phyloP scores from a whole-genome alignment of 2,113 vertebrate species.

The Crocuta crocuta region DNA sequence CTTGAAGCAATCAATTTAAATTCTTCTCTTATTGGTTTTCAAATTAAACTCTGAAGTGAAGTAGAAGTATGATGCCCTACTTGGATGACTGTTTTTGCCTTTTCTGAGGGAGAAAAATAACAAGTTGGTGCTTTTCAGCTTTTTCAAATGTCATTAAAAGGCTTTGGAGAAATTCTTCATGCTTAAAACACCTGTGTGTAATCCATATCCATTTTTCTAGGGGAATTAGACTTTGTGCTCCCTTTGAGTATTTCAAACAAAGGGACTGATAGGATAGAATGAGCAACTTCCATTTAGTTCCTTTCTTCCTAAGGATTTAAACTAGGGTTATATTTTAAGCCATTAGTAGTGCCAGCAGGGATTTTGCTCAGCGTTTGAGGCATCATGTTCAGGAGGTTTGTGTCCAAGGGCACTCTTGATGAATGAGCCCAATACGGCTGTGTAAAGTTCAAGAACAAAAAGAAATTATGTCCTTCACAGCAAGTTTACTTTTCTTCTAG shows the following conservation, averaged over 20 bases:
- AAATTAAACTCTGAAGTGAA: conserved; percentile 77
- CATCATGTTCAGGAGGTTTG: background rate
- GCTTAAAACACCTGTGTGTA: conserved; percentile 48
- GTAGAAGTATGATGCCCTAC: conserved; percentile 38
- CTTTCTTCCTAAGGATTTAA: background rate
- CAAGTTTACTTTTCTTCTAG: conserved; percentile 79
- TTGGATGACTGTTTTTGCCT: conserved; percentile 54
- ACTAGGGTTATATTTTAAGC: background rate
- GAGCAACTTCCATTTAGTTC: background rate
- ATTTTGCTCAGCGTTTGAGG: conserved; percentile 50
- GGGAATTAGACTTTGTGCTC: background rate
- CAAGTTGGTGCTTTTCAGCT: conserved; percentile 54
- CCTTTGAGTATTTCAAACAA: background rate
- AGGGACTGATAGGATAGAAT: conserved; percentile 22
- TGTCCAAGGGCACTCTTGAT: conserved; percentile 1
- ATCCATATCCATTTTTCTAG: background rate
- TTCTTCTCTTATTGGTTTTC: conserved; percentile 80
- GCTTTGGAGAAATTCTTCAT: conserved; percentile 45
- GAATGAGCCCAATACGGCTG: conserved; percentile 5
- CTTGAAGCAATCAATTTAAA: conserved; percentile 82
- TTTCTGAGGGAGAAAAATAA: background rate
- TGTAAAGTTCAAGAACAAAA: conserved; percentile 78
- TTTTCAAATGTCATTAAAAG: conserved; percentile 61
- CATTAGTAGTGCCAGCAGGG: background rate
- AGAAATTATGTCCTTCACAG: conserved; percentile 68